Evolutionary conservation across 2,113 vertebrate species (phyloP).

Genomic region (Cyphomyrus plagiostoma): DNA sequence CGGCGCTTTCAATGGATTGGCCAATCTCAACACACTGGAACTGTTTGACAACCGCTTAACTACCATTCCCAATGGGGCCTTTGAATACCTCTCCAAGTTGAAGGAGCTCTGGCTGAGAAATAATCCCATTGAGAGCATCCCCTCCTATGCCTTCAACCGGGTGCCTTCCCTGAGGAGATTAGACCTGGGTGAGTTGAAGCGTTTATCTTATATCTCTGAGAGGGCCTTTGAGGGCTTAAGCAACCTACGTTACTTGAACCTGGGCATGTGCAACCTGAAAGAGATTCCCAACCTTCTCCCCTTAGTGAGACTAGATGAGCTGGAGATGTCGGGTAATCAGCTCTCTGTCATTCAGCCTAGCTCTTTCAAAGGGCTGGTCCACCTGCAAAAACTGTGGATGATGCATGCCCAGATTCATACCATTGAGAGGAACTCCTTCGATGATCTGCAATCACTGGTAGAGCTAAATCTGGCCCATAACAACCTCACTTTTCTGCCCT

Average conservation of each 20-base stretch:
- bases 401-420: conserved; percentile 98
- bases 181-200: conserved; percentile 93
- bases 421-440: conserved; percentile 96
- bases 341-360: conserved; percentile 84
- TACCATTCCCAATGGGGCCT: conserved; percentile 96
- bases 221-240: conserved; percentile 98
- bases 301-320: conserved; percentile 87
- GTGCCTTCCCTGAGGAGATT: conserved; percentile 89
- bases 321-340: conserved; percentile 98
- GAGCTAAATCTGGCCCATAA: conserved; percentile 98
- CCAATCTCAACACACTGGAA: conserved; percentile 96
- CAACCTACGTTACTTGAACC: conserved; percentile 97
- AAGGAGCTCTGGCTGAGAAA: conserved; percentile 98
- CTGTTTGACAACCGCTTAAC: conserved; percentile 98
- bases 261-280: conserved; percentile 98
- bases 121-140: conserved; percentile 97
- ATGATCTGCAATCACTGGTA: conserved; percentile 94
- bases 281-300: conserved; percentile 98
- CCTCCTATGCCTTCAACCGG: conserved; percentile 97
- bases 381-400: conserved; percentile 98
- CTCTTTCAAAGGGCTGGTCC: conserved; percentile 93
- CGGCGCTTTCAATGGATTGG: conserved; percentile 96
- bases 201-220: conserved; percentile 97
- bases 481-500: conserved; percentile 93
- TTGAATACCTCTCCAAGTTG: conserved; percentile 97